Evolutionary conservation across 2,113 vertebrate genomes (phyloP).

Genomic region (Craseonycteris thonglongyai): DNA sequence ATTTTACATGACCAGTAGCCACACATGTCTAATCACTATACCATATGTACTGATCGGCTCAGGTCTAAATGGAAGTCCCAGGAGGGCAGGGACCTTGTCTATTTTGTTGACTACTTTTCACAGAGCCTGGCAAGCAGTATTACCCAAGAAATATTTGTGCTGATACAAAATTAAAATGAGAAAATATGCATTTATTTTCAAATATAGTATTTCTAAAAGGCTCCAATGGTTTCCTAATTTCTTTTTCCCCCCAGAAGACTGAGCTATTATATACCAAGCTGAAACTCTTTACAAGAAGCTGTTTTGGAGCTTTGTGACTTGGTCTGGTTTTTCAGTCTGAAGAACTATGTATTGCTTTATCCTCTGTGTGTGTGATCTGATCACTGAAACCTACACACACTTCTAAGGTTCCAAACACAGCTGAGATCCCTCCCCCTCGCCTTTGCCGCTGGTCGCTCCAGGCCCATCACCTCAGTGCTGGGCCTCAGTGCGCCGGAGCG

Average conservation of each 20-base stretch:
- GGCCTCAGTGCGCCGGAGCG: too few relatives aligned
- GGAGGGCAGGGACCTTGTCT: background rate
- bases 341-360: background rate
- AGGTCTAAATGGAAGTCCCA: background rate
- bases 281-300: background rate
- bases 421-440: too few relatives aligned
- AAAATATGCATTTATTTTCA: background rate
- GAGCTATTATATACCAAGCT: background rate
- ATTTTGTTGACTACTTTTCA: background rate
- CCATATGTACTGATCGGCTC: background rate
- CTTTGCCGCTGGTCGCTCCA: background rate
- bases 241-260: background rate
- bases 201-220: background rate
- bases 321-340: background rate
- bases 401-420: background rate
- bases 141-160: background rate
- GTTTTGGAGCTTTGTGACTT: background rate
- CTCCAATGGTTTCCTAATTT: background rate
- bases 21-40: background rate
- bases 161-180: background rate
- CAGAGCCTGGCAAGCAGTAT: background rate
- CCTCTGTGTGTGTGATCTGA: background rate
- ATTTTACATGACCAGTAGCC: background rate
- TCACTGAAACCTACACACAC: background rate
- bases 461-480: background rate